phyloP scores from a whole-genome alignment of 2,797 vertebrate genomes.

The Betta splendens region DNA sequence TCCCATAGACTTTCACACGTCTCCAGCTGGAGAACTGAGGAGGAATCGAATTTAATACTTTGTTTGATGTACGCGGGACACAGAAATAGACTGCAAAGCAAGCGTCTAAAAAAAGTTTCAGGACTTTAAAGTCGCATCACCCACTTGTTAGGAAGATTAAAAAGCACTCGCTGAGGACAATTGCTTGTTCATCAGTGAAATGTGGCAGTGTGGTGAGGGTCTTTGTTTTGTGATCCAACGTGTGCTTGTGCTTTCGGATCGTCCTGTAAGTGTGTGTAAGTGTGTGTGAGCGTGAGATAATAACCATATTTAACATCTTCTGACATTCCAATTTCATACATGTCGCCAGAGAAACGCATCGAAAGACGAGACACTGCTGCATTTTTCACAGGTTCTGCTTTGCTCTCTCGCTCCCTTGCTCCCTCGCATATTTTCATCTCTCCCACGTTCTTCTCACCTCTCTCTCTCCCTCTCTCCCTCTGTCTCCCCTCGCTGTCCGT shows the following conservation, averaged over 20 bases:
- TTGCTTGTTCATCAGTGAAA: slow-evolving; percentile 47
- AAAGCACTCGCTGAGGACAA: slow-evolving; percentile 47
- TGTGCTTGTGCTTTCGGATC: slow-evolving; percentile 42
- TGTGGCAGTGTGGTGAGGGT: slow-evolving; percentile 24
- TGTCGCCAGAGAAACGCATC: slow-evolving; percentile 74
- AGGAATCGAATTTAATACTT: slow-evolving; percentile 80
- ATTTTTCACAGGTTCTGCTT: slow-evolving; percentile 80
- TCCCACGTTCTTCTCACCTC: slow-evolving; percentile 71
- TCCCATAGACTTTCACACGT: slow-evolving; percentile 81
- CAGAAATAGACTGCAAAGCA: slow-evolving; percentile 74
- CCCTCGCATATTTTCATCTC: slow-evolving; percentile 75
- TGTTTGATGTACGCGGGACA: slow-evolving; percentile 71
- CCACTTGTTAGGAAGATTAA: slow-evolving; percentile 60
- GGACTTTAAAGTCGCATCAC: slow-evolving; percentile 41
- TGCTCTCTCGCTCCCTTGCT: slow-evolving; percentile 64
- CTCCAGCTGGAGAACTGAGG: slow-evolving; percentile 78
- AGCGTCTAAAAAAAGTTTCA: slow-evolving; percentile 63
- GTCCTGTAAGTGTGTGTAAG: slow-evolving; percentile 42
- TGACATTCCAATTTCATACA: slow-evolving; percentile 81
- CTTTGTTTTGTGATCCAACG: slow-evolving; percentile 44
- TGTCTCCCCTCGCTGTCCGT: slow-evolving; percentile 73
- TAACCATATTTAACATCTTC: slow-evolving; percentile 79
- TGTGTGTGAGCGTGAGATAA: slow-evolving; percentile 69
- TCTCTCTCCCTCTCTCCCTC: slow-evolving; percentile 57
- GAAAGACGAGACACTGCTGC: slow-evolving; percentile 71